Evolutionary conservation across 1,140 invertebrate genomes (phyloP).

Genomic region (Zaprionus ghesquierei): DNA sequence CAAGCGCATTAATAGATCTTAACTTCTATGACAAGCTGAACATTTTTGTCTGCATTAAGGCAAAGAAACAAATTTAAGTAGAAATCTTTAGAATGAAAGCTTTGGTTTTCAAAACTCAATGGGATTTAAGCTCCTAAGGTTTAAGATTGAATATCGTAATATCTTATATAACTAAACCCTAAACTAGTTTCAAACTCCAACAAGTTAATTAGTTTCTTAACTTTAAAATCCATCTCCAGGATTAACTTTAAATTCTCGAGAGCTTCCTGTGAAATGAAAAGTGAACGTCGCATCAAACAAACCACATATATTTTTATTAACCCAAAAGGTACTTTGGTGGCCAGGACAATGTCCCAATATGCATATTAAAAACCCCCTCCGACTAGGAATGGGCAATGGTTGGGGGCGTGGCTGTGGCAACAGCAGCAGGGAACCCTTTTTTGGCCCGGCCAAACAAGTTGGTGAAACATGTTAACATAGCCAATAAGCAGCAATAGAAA

Average conservation of each 20-base stretch:
- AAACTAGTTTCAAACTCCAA: not conserved
- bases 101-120: no score
- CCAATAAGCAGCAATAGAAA: conserved; percentile 81
- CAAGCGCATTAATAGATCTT: conserved; percentile 52
- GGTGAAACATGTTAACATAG: conserved; percentile 80
- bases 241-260: not conserved
- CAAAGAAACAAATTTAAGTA: no score
- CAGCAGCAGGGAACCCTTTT: conserved; percentile 56
- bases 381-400: not conserved
- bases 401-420: conserved; percentile 1
- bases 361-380: conserved; percentile 61
- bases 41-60: no score
- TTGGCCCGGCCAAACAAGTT: conserved; percentile 70
- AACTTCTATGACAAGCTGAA: not conserved
- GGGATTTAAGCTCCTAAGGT: no score
- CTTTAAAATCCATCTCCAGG: not conserved
- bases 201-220: not conserved
- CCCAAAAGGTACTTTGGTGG: conserved; percentile 55
- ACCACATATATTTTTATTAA: conserved; percentile 79
- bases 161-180: no score
- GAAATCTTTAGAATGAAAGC: no score
- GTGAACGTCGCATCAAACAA: conserved; percentile 59
- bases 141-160: no score
- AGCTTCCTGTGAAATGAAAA: conserved; percentile 16
- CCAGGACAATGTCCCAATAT: conserved; percentile 61